Percentiles rank a stretch among this genome's conserved stretches.
These are phyloP conservation scores for Diorhabda elongata DNA, from an alignment of 1,140 invertebrate species.

Conservation along the genomic window DNA sequence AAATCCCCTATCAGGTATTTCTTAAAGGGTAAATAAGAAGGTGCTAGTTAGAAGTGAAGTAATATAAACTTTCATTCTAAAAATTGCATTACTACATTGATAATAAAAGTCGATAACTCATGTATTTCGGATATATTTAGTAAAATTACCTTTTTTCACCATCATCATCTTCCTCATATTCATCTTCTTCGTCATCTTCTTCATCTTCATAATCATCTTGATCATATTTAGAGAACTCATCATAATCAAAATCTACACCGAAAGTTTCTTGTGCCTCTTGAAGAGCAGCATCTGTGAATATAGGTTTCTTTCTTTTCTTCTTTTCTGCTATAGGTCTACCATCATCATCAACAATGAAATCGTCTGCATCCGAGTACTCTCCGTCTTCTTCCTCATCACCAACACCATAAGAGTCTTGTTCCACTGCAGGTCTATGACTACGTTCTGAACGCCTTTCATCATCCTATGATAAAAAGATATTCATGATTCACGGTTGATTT, in stretches of 20 bases:
- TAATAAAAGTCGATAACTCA: not conserved
- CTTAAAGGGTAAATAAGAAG: too few species aligned
- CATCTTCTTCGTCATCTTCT: slow-evolving; percentile 68
- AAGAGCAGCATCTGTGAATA: slow-evolving; percentile 86
- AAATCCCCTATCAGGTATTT: too few species aligned
- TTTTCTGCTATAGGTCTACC: slow-evolving; percentile 85
- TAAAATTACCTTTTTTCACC: slow-evolving; percentile 44
- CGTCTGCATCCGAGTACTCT: slow-evolving; percentile 84
- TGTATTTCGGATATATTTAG: not conserved
- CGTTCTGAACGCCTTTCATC: slow-evolving; percentile 71
- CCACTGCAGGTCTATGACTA: slow-evolving; percentile 60
- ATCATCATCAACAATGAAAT: slow-evolving; percentile 97
- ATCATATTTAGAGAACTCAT: slow-evolving; percentile 88
- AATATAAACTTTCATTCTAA: too few species aligned
- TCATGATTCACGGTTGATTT: too few species aligned
- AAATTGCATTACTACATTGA: too few species aligned
- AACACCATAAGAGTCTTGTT: slow-evolving; percentile 56
- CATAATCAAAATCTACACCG: slow-evolving; percentile 97
- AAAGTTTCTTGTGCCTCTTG: slow-evolving; percentile 99
- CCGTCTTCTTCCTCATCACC: slow-evolving; percentile 75
- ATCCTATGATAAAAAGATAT: slow-evolving; percentile 54
- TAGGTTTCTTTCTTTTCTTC: slow-evolving; percentile 80
- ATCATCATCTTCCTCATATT: slow-evolving; percentile 47
- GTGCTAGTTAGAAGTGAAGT: too few species aligned
- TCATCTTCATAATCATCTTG: slow-evolving; percentile 83